phyloP scores from a whole-genome alignment of 2,888 invertebrate species.

The Tiliacea aurago region DNA sequence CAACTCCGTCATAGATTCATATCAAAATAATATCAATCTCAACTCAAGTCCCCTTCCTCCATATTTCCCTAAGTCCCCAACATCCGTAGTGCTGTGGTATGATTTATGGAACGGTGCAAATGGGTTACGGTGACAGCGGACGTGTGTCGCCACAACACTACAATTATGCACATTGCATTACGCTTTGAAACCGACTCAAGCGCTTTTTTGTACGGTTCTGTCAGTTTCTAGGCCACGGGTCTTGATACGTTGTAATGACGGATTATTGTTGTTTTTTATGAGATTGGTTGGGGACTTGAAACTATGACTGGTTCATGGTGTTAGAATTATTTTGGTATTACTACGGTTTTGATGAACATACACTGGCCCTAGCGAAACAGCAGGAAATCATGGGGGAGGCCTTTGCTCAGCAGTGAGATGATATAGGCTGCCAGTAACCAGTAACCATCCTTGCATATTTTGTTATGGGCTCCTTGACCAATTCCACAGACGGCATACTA shows the following conservation, averaged over 20 bases:
- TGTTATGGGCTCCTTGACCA: background rate
- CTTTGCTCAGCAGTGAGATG: background rate
- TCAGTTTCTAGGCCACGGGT: slow-evolving; percentile 51
- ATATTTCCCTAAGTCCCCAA: slow-evolving; percentile 65
- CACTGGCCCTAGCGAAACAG: background rate
- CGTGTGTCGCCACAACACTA: slow-evolving; percentile 71
- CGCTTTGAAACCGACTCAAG: slow-evolving; percentile 58
- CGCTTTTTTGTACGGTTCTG: slow-evolving; percentile 53
- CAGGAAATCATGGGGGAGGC: background rate
- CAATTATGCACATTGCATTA: slow-evolving; percentile 83
- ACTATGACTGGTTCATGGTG: background rate
- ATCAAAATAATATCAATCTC: slow-evolving; percentile 22
- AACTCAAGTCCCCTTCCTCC: background rate
- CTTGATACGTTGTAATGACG: slow-evolving; percentile 24
- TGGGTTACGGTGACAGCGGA: slow-evolving; percentile 86
- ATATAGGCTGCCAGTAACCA: background rate
- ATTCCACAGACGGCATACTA: background rate
- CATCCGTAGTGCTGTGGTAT: slow-evolving; percentile 71
- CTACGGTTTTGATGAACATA: background rate
- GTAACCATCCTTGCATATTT: background rate
- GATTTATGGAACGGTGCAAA: slow-evolving; percentile 88
- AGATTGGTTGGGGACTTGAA: background rate
- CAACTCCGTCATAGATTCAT: background rate
- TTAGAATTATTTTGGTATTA: background rate
- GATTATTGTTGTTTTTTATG: background rate